phyloP scores from a whole-genome alignment of 2,797 vertebrate genomes.

The Megaceryle alcyon region DNA sequence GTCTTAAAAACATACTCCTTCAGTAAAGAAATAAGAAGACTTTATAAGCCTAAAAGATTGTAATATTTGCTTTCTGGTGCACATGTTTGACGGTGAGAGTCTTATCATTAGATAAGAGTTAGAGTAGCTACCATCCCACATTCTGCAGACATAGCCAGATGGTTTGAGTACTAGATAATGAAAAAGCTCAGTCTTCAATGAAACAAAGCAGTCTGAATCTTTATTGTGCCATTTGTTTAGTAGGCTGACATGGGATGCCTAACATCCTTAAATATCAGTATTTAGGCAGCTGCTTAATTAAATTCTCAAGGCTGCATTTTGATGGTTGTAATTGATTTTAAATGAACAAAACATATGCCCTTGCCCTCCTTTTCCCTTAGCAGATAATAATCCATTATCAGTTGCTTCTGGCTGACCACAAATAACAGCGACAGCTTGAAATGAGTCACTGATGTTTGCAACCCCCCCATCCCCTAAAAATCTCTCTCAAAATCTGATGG shows the following conservation, averaged over 20 bases:
- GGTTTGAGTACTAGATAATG: conserved; percentile 62
- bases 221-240: conserved; percentile 78
- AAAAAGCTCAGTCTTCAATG: conserved; percentile 69
- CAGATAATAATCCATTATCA: conserved; percentile 67
- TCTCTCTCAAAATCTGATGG: conserved; percentile 10
- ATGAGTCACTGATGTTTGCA: conserved; percentile 48
- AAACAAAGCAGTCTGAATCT: conserved; percentile 66
- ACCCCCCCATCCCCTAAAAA: not conserved
- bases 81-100: conserved; percentile 53
- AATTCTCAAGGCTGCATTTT: conserved; percentile 73
- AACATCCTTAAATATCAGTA: conserved; percentile 63
- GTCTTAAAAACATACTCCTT: not conserved
- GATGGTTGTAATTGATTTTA: conserved; percentile 68
- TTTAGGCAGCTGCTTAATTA: conserved; percentile 76
- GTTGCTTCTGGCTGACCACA: conserved; percentile 64
- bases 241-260: conserved; percentile 53
- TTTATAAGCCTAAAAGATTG: conserved; percentile 21
- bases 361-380: conserved; percentile 35
- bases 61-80: conserved; percentile 59
- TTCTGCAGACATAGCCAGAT: conserved; percentile 77
- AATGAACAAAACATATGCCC: conserved; percentile 61
- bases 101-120: conserved; percentile 77
- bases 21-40: not conserved
- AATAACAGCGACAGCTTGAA: conserved; percentile 69
- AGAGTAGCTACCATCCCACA: conserved; percentile 71